phyloP scores from a whole-genome alignment of 2,113 vertebrate genomes.

The Mastomys natalensis region DNA sequence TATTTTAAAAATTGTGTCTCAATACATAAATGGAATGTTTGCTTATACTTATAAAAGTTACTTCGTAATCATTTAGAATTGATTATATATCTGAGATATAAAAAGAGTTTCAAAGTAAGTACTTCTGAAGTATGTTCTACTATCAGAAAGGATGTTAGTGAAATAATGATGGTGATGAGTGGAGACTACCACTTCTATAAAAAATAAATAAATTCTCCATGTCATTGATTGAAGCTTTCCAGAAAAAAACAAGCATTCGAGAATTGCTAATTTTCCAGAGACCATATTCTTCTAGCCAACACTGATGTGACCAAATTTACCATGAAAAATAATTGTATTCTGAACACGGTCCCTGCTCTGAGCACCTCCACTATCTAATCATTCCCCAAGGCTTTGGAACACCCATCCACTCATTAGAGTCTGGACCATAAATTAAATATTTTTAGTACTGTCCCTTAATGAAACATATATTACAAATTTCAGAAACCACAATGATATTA shows the following conservation, averaged over 20 bases:
- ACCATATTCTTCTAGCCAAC: background rate
- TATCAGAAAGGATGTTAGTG: conserved; percentile 49
- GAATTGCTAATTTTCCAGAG: background rate
- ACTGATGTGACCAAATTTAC: background rate
- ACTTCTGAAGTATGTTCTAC: background rate
- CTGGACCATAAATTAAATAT: background rate
- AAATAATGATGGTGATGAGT: conserved; percentile 7
- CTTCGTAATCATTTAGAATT: conserved; percentile 46
- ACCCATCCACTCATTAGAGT: background rate
- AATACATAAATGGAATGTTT: background rate
- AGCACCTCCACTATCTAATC: background rate
- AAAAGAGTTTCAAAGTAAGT: conserved; percentile 28
- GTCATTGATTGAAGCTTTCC: conserved; percentile 11
- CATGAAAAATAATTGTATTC: background rate
- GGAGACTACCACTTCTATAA: background rate
- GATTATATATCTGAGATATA: background rate
- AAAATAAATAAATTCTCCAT: background rate
- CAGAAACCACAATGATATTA: background rate
- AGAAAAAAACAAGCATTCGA: background rate
- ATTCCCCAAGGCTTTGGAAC: background rate
- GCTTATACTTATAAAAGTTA: background rate
- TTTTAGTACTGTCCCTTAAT: background rate
- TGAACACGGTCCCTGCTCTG: background rate
- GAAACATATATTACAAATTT: background rate
- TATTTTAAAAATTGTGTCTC: background rate